Percentiles rank a stretch among this genome's conserved stretches.
Evolutionary conservation across 2,888 invertebrate genomes (phyloP).

Genomic region (Parthenolecanium corni): DNA sequence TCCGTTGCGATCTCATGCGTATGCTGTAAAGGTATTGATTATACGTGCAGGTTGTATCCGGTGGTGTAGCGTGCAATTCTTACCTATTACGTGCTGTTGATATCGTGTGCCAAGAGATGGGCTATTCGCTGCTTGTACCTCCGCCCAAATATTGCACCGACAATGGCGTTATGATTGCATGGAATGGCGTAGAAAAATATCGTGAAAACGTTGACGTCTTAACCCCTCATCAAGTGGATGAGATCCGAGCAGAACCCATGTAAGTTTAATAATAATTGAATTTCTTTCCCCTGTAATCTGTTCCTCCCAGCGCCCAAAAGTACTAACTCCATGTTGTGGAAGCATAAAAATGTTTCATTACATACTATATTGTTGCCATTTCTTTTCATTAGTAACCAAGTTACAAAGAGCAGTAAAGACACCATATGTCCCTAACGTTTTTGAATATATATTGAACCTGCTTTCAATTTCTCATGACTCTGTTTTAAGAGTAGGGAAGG

Average conservation of each 20-base stretch:
- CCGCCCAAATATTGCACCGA: constrained; percentile 83
- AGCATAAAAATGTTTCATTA: no score
- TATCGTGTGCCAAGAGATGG: constrained; percentile 52
- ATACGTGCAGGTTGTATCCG: constrained; percentile 67
- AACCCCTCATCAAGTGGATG: constrained; percentile 44
- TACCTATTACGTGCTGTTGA: constrained; percentile 60
- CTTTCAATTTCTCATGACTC: no score
- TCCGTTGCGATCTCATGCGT: no score
- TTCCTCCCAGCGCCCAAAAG: not conserved
- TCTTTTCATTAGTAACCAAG: no score
- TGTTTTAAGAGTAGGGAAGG: no score
- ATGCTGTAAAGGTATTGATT: no score
- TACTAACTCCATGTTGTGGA: no score
- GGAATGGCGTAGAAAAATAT: constrained; percentile 86
- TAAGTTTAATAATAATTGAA: constrained; percentile 34
- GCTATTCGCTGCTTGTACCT: constrained; percentile 59
- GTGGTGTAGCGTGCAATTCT: constrained; percentile 91
- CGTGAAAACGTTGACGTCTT: constrained; percentile 42
- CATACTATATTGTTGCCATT: no score
- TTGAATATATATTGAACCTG: no score
- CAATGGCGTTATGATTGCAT: constrained; percentile 98
- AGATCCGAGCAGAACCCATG: constrained; percentile 48
- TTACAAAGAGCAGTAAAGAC: no score
- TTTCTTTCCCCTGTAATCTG: not conserved
- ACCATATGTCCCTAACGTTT: no score